Percentiles rank a stretch among this genome's conserved stretches.
phyloP scores from a whole-genome alignment of 2,797 vertebrate genomes.

The Cheirogaleus major region DNA sequence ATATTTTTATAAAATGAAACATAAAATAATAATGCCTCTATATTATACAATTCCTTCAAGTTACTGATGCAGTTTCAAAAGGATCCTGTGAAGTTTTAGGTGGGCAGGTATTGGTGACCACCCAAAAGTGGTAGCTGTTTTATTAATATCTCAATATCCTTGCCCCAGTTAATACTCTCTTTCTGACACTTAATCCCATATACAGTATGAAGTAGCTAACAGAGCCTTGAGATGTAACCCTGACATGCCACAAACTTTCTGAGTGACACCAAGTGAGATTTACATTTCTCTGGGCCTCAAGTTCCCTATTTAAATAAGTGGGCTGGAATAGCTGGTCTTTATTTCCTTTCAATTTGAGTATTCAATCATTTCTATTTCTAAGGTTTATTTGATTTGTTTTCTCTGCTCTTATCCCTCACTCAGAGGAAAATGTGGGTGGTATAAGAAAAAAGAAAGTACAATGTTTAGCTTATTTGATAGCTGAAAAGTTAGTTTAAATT shows the following conservation, averaged over 20 bases:
- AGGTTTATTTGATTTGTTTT: background rate
- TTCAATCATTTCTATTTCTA: background rate
- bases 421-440: background rate
- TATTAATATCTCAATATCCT: background rate
- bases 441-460: background rate
- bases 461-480: constrained; percentile 7
- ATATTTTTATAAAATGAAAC: constrained; percentile 64
- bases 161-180: background rate
- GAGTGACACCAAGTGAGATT: background rate
- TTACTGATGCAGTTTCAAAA: constrained; percentile 5
- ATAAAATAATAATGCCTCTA: constrained; percentile 59
- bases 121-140: background rate
- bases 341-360: background rate
- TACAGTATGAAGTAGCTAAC: background rate
- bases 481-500: background rate
- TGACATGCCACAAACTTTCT: background rate
- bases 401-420: background rate
- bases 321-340: background rate
- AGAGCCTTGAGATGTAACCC: background rate
- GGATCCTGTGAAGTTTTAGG: background rate
- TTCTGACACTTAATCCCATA: background rate
- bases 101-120: background rate
- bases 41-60: constrained; percentile 7
- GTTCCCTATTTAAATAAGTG: background rate
- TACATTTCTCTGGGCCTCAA: background rate